Base-by-base conservation (phyloP, 2,888 invertebrate species). In the Oscheius sp. region DNA sequence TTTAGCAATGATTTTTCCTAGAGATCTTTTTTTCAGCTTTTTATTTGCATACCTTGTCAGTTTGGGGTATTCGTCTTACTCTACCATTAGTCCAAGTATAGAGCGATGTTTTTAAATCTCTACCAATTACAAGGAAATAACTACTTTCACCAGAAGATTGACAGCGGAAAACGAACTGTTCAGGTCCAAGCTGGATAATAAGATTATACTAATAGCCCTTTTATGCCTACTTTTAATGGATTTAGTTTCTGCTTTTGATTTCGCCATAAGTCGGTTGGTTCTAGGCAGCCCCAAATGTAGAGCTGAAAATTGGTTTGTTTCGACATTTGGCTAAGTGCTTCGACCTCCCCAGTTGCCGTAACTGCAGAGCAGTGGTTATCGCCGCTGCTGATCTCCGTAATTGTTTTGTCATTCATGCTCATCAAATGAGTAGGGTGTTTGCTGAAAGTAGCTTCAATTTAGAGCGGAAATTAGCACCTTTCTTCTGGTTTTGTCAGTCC, bases 331-430 rank as follows among this genome's bases (percentile, higher is more conserved):
- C 12, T 1, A 29, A 10, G 8, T 45, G n/a, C n/a, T n/a, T n/a
- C n/a, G 15, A 65, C 65, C 65, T 65, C 65, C n/a, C 65, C 65
- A 3, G 65, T 46, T 2, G 37, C 15, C 2, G 52, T 65, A 0
- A 65, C 50, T 10, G 25, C 65, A 2, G 65, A 33, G 6, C 15
- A 52, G n/a, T 52, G 53, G 12, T 37, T 23, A 6, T 27, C 27
- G 1, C 65, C 65, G 29, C 37, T 25, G 17, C 52, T 37, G 33
- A 65, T 39, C 12, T 65, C 65, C 1, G 33, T 23, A n/a, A 65
- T 27, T 8, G 23, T 12, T 2, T 31, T 34, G 2, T 65, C 65
- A n/a, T 3, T 42, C 27, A 65, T 42, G 12, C 42, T 42, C n/a
- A 42, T 42, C 42, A 57, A 20, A 6, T 37, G 57, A 2, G 37